Conservation (phyloP, 2,797 vertebrate species). For the Bovichtus variegatus region DNA sequence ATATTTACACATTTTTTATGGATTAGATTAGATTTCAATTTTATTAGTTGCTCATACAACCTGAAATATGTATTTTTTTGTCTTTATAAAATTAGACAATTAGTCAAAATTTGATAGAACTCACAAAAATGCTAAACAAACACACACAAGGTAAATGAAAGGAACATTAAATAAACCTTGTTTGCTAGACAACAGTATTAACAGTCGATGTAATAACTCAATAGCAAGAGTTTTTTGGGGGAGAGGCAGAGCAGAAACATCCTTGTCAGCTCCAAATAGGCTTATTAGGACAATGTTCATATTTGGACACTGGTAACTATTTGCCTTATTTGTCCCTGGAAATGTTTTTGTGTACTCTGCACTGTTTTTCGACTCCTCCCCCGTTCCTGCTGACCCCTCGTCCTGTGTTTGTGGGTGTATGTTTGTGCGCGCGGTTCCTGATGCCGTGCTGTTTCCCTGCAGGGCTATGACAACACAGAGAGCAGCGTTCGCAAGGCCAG, state of each 20-base stretch:
- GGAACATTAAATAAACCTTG: no score
- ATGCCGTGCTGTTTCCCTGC: slow-evolving; percentile 46
- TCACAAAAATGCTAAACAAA: neutral
- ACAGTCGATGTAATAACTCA: neutral
- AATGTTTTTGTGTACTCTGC: slow-evolving; percentile 75
- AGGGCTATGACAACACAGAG: slow-evolving; percentile 99
- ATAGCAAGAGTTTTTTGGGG: neutral
- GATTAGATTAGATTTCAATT: neutral
- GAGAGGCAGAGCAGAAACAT: neutral
- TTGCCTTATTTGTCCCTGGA: slow-evolving; percentile 81
- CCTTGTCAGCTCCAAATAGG: slow-evolving; percentile 28
- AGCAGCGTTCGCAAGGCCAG: slow-evolving; percentile 99
- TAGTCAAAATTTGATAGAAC: neutral
- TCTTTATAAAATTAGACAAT: no score
- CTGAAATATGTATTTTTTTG: neutral
- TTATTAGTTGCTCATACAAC: neutral
- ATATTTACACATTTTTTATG: neutral
- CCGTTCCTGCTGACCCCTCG: slow-evolving; percentile 27
- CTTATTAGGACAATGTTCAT: slow-evolving; percentile 76
- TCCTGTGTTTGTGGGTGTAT: neutral
- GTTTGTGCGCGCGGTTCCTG: slow-evolving; percentile 10
- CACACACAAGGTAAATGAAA: neutral
- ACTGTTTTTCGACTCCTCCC: slow-evolving; percentile 44
- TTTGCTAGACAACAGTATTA: neutral
- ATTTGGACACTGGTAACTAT: slow-evolving; percentile 72